Conservation (phyloP, 53 echinoderm and acorn worm genomes). For the Zoroaster sp. region DNA sequence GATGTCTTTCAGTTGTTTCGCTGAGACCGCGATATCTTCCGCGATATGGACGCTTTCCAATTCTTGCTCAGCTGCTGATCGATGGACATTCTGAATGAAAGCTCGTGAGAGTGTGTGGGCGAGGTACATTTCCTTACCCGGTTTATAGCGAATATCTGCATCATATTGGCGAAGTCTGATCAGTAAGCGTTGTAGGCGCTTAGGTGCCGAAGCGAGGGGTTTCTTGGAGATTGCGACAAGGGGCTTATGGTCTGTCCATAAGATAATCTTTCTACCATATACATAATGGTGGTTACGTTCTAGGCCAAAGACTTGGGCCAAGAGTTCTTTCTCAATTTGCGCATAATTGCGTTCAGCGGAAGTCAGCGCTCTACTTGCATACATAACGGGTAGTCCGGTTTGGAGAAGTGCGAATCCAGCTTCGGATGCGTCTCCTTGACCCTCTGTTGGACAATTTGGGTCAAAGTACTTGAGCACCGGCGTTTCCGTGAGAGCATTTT, state of each 20-base stretch:
- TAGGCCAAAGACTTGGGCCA: slow-evolving; percentile 27
- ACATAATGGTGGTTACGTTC: slow-evolving; percentile 55
- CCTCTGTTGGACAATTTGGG: slow-evolving; percentile 31
- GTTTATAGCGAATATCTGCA: neutral
- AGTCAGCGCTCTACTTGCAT: slow-evolving; percentile 73
- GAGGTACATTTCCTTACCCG: slow-evolving; percentile 26
- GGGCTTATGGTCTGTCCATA: slow-evolving; percentile 33
- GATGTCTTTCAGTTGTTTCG: neutral
- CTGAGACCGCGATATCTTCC: neutral
- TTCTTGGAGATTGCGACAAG: slow-evolving; percentile 36
- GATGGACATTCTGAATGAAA: neutral
- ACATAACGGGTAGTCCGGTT: slow-evolving; percentile 68
- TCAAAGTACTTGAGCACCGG: slow-evolving; percentile 73
- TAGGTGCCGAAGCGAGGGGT: slow-evolving; percentile 43
- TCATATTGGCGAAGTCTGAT: slow-evolving; percentile 46
- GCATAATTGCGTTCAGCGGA: slow-evolving; percentile 60
- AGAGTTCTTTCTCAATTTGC: slow-evolving; percentile 64
- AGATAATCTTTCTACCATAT: slow-evolving; percentile 34
- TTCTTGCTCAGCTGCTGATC: neutral
- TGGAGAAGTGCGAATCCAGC: slow-evolving; percentile 65
- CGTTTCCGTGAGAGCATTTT: too few species aligned
- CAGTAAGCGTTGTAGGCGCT: slow-evolving; percentile 27
- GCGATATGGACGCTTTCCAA: slow-evolving; percentile 53
- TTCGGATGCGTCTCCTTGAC: slow-evolving; percentile 71
- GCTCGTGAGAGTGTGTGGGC: slow-evolving; percentile 41